A percentile compares a stretch with the other conserved stretches of the same genome.
phyloP scores from a whole-genome alignment of 2,888 invertebrate species.

The Zonitis immaculata region DNA sequence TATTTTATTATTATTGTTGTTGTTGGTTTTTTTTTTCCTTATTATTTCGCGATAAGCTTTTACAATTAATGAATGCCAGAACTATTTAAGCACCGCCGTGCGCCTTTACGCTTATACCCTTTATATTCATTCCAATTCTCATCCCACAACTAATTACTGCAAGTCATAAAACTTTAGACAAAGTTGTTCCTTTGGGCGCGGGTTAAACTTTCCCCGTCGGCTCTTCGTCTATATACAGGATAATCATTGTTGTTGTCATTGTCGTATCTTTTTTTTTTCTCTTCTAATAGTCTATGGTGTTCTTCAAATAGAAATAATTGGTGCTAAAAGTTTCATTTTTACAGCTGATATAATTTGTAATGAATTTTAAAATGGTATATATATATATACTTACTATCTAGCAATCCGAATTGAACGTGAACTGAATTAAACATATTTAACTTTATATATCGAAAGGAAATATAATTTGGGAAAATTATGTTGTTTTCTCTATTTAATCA shows the following conservation, averaged over 20 bases:
- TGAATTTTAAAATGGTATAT: slow-evolving; percentile 49
- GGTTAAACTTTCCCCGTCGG: slow-evolving; percentile 10
- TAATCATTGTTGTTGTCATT: neutral
- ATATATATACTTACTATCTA: no score
- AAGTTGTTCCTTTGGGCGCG: slow-evolving; percentile 5
- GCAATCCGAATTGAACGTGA: slow-evolving; percentile 48
- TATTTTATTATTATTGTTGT: neutral
- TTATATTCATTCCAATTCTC: no score
- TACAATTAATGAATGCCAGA: slow-evolving; percentile 9
- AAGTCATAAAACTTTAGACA: slow-evolving; percentile 9
- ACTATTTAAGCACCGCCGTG: slow-evolving; percentile 20
- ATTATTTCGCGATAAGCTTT: neutral
- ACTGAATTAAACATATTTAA: slow-evolving; percentile 39
- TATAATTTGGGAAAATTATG: neutral
- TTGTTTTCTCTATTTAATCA: neutral
- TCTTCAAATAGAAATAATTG: slow-evolving; percentile 13
- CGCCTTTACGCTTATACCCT: no score
- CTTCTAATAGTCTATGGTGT: no score
- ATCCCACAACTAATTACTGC: slow-evolving; percentile 14
- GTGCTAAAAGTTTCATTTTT: slow-evolving; percentile 42
- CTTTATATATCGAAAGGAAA: slow-evolving; percentile 20
- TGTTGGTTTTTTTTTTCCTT: no score
- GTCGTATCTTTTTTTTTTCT: no score
- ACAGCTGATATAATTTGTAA: slow-evolving; percentile 49
- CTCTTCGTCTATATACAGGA: no score